These are phyloP conservation scores for Pandemis heparana DNA, from an alignment of 2,888 invertebrate genomes.

Conservation along the genomic window DNA sequence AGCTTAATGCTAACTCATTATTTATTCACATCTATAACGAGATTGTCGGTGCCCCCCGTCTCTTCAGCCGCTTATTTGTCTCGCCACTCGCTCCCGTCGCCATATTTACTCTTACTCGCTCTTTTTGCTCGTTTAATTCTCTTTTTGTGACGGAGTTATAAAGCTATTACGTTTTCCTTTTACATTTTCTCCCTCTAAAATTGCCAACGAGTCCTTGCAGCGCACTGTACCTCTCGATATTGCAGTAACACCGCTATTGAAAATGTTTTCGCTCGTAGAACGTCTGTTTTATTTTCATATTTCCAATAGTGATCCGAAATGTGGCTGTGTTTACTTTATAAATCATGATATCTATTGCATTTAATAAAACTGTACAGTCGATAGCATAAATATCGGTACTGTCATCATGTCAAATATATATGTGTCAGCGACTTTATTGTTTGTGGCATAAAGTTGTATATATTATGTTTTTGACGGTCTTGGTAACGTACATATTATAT, in stretches of 20 bases:
- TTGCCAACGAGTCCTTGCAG: slow-evolving; percentile 50
- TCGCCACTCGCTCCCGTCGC: slow-evolving; percentile 61
- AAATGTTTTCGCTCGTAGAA: slow-evolving; percentile 58
- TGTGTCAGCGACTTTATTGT: no score
- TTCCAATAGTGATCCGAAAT: slow-evolving; percentile 14
- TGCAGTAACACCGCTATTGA: slow-evolving; percentile 54
- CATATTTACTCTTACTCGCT: slow-evolving; percentile 71
- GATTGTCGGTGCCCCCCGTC: slow-evolving; percentile 78
- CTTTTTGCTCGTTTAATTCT: slow-evolving; percentile 70
- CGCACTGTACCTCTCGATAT: slow-evolving; percentile 48
- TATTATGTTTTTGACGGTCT: no score
- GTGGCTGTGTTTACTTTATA: slow-evolving; percentile 12
- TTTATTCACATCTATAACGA: slow-evolving; percentile 84
- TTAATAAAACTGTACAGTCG: no score
- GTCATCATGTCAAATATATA: no score
- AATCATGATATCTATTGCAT: slow-evolving; percentile 1
- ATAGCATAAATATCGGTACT: no score
- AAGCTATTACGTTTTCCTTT: slow-evolving; percentile 69
- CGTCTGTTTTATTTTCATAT: slow-evolving; percentile 56
- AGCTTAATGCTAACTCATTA: slow-evolving; percentile 82
- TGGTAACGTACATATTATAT: no score
- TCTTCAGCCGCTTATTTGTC: slow-evolving; percentile 60
- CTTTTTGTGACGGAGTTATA: slow-evolving; percentile 66
- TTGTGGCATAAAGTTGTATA: no score
- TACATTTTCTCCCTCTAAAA: slow-evolving; percentile 57